Conservation (phyloP, 2,113 vertebrate genomes). For the Corythoichthys haematopterus region DNA sequence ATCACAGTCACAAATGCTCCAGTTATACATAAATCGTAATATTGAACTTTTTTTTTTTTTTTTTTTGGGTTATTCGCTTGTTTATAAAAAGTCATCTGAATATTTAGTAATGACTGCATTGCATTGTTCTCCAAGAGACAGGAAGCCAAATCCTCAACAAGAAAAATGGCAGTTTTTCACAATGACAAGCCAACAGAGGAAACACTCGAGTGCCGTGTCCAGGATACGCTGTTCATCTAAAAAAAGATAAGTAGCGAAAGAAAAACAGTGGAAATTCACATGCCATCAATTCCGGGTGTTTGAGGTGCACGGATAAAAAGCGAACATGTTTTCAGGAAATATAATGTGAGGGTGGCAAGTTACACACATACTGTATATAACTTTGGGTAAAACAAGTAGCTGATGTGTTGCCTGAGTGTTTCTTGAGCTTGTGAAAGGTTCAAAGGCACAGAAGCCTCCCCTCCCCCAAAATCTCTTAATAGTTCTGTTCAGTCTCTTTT, state of each 20-base stretch:
- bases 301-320: neutral
- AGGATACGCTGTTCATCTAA: conserved; percentile 47
- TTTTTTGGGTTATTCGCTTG: neutral
- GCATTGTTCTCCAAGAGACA: conserved; percentile 65
- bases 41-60: neutral
- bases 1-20: neutral
- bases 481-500: neutral
- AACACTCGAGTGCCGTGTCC: conserved; percentile 32
- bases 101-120: conserved; percentile 16
- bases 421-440: conserved; percentile 7
- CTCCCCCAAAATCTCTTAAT: conserved; percentile 13
- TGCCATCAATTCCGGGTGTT: conserved; percentile 8
- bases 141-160: conserved; percentile 53
- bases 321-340: conserved; percentile 3
- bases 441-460: conserved; percentile 14
- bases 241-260: conserved; percentile 15
- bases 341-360: neutral
- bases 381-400: neutral
- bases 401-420: neutral
- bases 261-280: conserved; percentile 21
- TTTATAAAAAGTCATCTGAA: conserved; percentile 41
- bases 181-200: conserved; percentile 56
- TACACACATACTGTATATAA: neutral
- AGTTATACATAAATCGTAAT: neutral
- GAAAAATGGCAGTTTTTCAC: conserved; percentile 54